Evolutionary conservation across 2,888 invertebrate genomes (phyloP).

Genomic region (Adela reaumurella): DNA sequence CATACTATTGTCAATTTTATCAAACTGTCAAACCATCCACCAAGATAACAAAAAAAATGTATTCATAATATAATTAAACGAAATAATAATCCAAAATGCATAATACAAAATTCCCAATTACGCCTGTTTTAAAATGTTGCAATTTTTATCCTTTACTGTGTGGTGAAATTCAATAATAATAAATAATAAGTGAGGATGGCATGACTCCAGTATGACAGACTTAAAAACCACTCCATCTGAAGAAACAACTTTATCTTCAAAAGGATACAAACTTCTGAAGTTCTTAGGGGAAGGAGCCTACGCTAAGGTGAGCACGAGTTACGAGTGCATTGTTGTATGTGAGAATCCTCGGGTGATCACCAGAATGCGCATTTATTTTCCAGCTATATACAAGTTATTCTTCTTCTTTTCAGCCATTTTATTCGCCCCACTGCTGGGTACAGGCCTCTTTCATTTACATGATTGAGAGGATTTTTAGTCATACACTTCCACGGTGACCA

Average conservation of each 20-base stretch:
- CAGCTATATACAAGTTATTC: no score
- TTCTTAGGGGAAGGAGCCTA: slow-evolving; percentile 76
- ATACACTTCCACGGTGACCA: no score
- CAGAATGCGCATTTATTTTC: no score
- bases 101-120: no score
- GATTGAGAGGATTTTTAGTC: no score
- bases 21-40: not conserved
- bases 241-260: slow-evolving; percentile 41
- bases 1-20: not conserved
- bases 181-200: not conserved
- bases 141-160: no score
- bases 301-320: slow-evolving; percentile 60
- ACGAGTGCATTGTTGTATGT: no score
- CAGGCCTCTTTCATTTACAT: no score
- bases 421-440: no score
- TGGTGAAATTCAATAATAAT: not conserved
- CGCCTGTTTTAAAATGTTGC: no score
- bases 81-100: not conserved
- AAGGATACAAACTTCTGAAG: slow-evolving; percentile 61
- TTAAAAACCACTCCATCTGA: slow-evolving; percentile 40
- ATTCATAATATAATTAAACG: not conserved
- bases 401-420: no score
- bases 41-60: not conserved
- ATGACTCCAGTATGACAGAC: slow-evolving; percentile 39
- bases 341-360: no score